phyloP scores from a whole-genome alignment of 1,140 invertebrate genomes.

The Musca vetustissima region DNA sequence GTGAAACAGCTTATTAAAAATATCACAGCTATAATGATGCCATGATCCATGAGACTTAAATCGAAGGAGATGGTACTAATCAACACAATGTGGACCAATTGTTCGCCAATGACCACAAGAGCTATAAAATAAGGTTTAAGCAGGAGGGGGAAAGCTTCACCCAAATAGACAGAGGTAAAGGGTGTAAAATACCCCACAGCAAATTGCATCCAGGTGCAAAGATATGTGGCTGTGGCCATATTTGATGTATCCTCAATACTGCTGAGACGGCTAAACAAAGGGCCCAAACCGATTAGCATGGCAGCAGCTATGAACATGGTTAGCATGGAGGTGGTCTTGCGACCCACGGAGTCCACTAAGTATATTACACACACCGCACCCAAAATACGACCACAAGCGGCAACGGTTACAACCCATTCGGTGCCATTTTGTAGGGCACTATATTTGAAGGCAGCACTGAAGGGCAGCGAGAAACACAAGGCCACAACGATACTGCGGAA shows the following conservation, averaged over 20 bases:
- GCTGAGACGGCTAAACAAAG: conserved; percentile 28
- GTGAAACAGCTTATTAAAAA: conserved; percentile 34
- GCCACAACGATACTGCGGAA: conserved; percentile 22
- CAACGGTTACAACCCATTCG: conserved; percentile 35
- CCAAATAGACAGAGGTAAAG: conserved; percentile 37
- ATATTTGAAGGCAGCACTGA: conserved; percentile 28
- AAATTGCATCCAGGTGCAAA: conserved; percentile 41
- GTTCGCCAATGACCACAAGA: conserved; percentile 39
- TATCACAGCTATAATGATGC: conserved; percentile 37
- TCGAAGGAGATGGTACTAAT: conserved; percentile 27
- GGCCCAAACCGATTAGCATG: conserved; percentile 38
- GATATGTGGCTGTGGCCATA: conserved; percentile 35
- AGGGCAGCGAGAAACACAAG: conserved; percentile 39
- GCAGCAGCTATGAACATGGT: conserved; percentile 38
- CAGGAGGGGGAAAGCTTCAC: conserved; percentile 42
- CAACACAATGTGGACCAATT: conserved; percentile 43
- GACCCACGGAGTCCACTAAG: conserved; percentile 35
- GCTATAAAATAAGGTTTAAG: conserved; percentile 38
- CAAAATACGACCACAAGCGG: conserved; percentile 33
- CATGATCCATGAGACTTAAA: conserved; percentile 33
- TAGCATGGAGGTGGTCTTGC: conserved; percentile 35
- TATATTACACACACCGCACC: conserved; percentile 32
- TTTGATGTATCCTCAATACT: conserved; percentile 13
- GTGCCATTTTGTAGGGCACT: conserved; percentile 10
- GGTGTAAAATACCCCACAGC: conserved; percentile 39